Conservation (phyloP, 2,797 vertebrate genomes). For the Capromys pilorides region DNA sequence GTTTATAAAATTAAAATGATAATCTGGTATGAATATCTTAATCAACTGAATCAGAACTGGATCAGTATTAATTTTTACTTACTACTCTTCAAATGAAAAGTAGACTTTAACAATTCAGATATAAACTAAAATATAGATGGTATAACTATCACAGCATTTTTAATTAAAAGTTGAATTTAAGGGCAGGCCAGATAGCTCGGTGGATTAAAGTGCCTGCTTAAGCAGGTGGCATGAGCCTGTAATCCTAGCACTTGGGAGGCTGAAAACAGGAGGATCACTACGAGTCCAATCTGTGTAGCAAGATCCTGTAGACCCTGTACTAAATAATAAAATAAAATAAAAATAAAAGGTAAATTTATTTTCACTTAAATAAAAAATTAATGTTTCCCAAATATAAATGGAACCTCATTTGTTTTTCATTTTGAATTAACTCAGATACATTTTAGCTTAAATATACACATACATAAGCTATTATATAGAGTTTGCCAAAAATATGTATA, state of each 20-base stretch:
- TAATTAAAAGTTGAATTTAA: neutral
- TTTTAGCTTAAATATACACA: neutral
- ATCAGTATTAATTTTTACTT: constrained; percentile 20
- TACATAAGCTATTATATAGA: neutral
- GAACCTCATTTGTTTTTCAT: neutral
- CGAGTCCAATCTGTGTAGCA: too few relatives aligned
- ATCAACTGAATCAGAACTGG: neutral
- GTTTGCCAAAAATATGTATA: neutral
- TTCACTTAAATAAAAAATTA: neutral
- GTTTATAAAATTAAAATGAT: neutral
- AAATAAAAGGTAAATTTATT: neutral
- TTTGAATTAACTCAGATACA: neutral
- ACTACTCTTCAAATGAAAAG: constrained; percentile 48
- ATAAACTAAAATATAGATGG: neutral
- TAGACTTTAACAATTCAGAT: constrained; percentile 29
- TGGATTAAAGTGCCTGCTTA: too few relatives aligned
- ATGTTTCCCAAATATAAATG: constrained; percentile 36
- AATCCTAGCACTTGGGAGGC: too few relatives aligned
- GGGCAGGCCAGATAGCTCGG: too few relatives aligned
- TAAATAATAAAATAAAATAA: too few relatives aligned
- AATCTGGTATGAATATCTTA: neutral
- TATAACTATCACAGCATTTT: neutral
- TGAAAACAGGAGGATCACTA: too few relatives aligned
- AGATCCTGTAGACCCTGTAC: too few relatives aligned
- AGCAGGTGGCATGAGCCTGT: too few relatives aligned